Conservation (phyloP, 2,888 invertebrate genomes). For the Villa cingulata region DNA sequence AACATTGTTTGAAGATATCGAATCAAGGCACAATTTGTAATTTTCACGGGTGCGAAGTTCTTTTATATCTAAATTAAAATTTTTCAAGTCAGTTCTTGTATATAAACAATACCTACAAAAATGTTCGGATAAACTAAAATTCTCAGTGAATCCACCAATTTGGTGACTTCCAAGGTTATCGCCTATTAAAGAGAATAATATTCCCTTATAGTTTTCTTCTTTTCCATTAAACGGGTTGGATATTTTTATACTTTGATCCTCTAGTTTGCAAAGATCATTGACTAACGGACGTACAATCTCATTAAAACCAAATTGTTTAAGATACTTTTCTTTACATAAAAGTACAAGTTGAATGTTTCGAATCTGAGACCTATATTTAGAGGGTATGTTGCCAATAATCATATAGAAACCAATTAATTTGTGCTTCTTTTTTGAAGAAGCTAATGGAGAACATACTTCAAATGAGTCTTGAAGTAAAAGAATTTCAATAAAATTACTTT, state of each 20-base stretch:
- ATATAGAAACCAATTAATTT: slow-evolving; percentile 22
- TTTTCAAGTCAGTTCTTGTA: too few relatives aligned
- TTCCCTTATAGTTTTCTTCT: slow-evolving; percentile 13
- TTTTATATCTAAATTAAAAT: too few relatives aligned
- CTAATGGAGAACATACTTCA: slow-evolving; percentile 23
- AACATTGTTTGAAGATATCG: too few relatives aligned
- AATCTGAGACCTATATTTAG: slow-evolving; percentile 16
- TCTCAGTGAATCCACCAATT: slow-evolving; percentile 21
- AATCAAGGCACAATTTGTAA: too few relatives aligned
- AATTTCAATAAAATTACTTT: background rate
- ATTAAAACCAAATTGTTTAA: slow-evolving; percentile 18
- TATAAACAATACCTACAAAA: slow-evolving; percentile 19
- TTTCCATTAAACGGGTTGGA: background rate
- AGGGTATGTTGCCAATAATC: slow-evolving; percentile 18
- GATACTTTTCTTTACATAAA: slow-evolving; percentile 19
- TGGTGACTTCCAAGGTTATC: slow-evolving; percentile 21
- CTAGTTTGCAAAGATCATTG: slow-evolving; percentile 17
- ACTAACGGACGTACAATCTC: slow-evolving; percentile 16
- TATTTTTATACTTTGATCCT: slow-evolving; percentile 15
- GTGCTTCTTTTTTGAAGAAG: slow-evolving; percentile 20
- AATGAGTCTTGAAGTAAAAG: slow-evolving; percentile 23
- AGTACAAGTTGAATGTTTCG: slow-evolving; percentile 19
- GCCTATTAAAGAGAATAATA: slow-evolving; percentile 17
- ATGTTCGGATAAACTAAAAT: slow-evolving; percentile 16
- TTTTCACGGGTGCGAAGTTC: too few relatives aligned